phyloP scores from a whole-genome alignment of 2,888 invertebrate species.

The Pandemis cinnamomeana region DNA sequence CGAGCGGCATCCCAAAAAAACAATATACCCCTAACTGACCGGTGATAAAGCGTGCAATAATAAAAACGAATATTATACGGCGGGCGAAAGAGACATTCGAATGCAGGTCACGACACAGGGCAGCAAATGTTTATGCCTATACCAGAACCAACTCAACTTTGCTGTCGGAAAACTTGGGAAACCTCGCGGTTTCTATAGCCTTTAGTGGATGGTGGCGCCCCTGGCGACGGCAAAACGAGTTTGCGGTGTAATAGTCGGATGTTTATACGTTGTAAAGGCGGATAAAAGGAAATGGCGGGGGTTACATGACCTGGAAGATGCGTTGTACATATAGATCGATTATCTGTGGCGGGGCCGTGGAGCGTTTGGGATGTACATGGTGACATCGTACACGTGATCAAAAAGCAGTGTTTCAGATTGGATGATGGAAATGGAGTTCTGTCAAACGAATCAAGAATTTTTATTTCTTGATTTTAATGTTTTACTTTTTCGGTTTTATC shows the following conservation, averaged over 20 bases:
- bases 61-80: constrained; percentile 37
- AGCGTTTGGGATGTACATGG: background rate
- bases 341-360: background rate
- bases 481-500: no score
- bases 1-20: constrained; percentile 17
- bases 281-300: constrained; percentile 23
- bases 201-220: constrained; percentile 5
- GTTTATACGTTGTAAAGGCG: constrained; percentile 30
- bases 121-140: constrained; percentile 33
- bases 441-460: no score
- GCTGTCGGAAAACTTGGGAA: background rate
- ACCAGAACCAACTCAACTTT: constrained; percentile 12
- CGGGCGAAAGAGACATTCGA: constrained; percentile 24
- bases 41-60: constrained; percentile 35
- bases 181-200: background rate
- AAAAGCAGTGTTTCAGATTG: no score
- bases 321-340: constrained; percentile 4
- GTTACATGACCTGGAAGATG: constrained; percentile 3
- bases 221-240: background rate
- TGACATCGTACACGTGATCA: no score
- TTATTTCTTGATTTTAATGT: no score
- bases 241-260: constrained; percentile 29
- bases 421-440: no score
- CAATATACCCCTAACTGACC: constrained; percentile 41
- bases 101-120: constrained; percentile 29